Percentiles rank a stretch among this genome's conserved stretches.
Evolutionary conservation across 2,113 vertebrate species (phyloP).

Genomic region (Mugil cephalus): DNA sequence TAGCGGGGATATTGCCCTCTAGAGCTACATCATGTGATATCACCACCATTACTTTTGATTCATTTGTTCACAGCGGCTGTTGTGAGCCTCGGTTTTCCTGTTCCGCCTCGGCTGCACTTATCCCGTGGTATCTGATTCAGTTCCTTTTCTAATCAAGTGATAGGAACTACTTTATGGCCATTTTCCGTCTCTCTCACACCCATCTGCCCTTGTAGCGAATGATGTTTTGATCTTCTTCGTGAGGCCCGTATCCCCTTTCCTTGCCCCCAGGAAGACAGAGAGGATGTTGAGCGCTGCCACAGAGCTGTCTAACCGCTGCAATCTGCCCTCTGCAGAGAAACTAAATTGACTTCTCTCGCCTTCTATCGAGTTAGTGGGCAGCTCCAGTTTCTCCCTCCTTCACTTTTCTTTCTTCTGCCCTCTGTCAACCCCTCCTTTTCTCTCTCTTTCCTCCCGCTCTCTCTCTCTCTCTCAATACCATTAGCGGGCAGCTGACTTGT

Average conservation of each 20-base stretch:
- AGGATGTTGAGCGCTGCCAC: conserved; percentile 62
- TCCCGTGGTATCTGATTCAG: conserved; percentile 52
- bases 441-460: neutral
- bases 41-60: conserved; percentile 62
- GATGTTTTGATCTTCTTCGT: conserved; percentile 58
- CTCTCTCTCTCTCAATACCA: conserved; percentile 21
- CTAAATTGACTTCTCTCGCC: conserved; percentile 79
- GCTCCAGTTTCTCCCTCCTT: conserved; percentile 76
- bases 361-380: conserved; percentile 77
- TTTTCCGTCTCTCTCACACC: conserved; percentile 55
- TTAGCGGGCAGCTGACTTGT: conserved; percentile 60
- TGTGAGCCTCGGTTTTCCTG: conserved; percentile 49
- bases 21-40: conserved; percentile 30
- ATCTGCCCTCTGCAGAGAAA: conserved; percentile 76
- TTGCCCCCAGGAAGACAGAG: conserved; percentile 46
- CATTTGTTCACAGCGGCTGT: conserved; percentile 32
- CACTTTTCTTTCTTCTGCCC: conserved; percentile 58
- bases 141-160: conserved; percentile 60
- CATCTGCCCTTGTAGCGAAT: conserved; percentile 58
- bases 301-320: conserved; percentile 67
- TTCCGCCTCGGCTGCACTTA: conserved; percentile 56
- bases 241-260: conserved; percentile 47
- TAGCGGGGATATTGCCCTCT: conserved; percentile 35
- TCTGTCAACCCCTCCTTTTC: conserved; percentile 45
- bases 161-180: conserved; percentile 66